Evolutionary conservation across 2,888 invertebrate species (phyloP), one percentile per base, ranked within the genome.

Genomic region (Meloe dianella): DNA sequence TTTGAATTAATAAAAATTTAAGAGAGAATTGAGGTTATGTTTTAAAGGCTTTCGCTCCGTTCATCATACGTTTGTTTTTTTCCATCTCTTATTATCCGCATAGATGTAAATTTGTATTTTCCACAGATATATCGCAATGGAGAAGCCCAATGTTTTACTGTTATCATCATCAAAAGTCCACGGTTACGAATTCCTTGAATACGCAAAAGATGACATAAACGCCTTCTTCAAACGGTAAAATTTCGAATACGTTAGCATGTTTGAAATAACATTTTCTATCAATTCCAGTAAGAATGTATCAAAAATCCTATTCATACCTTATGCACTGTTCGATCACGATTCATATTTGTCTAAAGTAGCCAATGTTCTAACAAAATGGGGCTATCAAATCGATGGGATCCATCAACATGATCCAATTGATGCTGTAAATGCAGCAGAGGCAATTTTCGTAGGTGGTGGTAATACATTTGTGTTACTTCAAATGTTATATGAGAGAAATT

Each of bases 361-460:
- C 68, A 82, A 84, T 67, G 87, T 88, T 3, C 85, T 94, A 66
- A 80, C 83, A 30, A 86, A 88, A 60, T 91, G 91, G 89, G 92
- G 88, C 27, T 89, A 88, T 76, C 80, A 85, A 65, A 87, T 92
- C 1, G 86, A 86, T 67, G 89, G 93, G 10, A 85, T 93, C 57
- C 93, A 94, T 79, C 85, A 86, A 27, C 84, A 84, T 67, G 67
- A 84, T 9, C 88, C 89, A 17, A 77, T 83, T 6, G 80, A 84
- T 63, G 90, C 90, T 22, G 83, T 92, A 0, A 82, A 85, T 60
- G 80, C 84, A 24, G 89, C 92, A 0, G 85, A 92, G 82, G 91
- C 91, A 30, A 88, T 94, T 73, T 93, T 91, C 81, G 83, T 94
- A 38, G 94, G 93, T 9, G 94, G 94, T 59, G 94, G 94, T 57